Evolutionary conservation across 2,797 vertebrate genomes (phyloP).

Genomic region (Sebastes dallii): DNA sequence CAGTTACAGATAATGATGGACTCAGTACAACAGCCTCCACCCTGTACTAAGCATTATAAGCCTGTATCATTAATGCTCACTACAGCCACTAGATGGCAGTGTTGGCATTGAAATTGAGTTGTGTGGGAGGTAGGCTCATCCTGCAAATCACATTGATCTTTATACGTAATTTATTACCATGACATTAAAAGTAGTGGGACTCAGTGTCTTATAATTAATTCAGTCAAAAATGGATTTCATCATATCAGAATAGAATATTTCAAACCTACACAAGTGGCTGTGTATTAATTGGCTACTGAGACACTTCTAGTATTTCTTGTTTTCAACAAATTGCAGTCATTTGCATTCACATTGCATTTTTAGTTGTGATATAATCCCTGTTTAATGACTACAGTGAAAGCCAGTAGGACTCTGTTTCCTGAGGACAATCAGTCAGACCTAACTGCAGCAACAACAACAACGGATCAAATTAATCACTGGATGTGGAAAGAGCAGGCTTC

Average conservation of each 20-base stretch:
- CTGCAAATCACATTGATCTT: constrained; percentile 26
- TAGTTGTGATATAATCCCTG: background rate
- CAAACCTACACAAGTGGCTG: background rate
- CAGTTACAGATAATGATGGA: background rate
- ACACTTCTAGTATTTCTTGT: background rate
- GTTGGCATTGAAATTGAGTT: constrained; percentile 32
- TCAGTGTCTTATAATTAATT: constrained; percentile 14
- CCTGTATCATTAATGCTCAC: background rate
- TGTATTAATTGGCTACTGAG: background rate
- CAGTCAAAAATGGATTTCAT: constrained; percentile 29
- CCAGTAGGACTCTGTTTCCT: background rate
- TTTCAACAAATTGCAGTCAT: constrained; percentile 16
- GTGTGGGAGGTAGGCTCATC: background rate
- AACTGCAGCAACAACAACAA: background rate
- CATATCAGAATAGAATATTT: constrained; percentile 28
- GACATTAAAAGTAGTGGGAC: constrained; percentile 25
- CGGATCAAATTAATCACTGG: background rate
- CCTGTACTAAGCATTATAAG: background rate
- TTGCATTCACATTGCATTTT: constrained; percentile 26
- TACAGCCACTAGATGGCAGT: constrained; percentile 76
- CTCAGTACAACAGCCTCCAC: background rate
- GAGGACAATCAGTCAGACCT: background rate
- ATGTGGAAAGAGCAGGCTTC: background rate
- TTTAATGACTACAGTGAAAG: constrained; percentile 19
- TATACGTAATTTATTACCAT: constrained; percentile 33